phyloP scores from a whole-genome alignment of 2,113 vertebrate genomes.

The Corynorhinus townsendii region DNA sequence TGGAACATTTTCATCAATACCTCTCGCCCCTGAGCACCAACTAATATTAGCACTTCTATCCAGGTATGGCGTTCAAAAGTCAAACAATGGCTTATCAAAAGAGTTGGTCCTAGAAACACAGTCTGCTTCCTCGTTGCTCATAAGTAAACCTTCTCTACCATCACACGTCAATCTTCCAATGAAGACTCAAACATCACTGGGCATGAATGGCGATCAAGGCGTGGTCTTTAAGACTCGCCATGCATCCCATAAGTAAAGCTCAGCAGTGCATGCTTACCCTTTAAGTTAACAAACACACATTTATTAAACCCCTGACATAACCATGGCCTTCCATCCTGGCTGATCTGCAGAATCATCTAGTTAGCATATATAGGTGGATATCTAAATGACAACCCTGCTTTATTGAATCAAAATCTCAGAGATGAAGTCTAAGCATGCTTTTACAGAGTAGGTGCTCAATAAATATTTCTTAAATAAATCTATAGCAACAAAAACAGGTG shows the following conservation, averaged over 20 bases:
- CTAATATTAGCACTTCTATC: neutral
- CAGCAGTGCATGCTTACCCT: neutral
- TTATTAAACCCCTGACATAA: neutral
- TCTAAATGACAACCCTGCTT: neutral
- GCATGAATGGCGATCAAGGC: neutral
- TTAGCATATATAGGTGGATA: neutral
- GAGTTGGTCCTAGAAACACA: neutral
- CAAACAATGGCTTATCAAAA: neutral
- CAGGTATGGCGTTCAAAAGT: neutral
- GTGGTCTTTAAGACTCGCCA: neutral
- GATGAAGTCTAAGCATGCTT: neutral
- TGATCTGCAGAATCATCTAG: neutral
- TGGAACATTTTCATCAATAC: neutral
- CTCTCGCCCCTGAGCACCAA: neutral
- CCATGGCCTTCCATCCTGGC: neutral
- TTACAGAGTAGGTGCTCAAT: neutral
- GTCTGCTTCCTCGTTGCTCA: neutral
- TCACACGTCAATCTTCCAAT: neutral
- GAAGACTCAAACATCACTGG: neutral
- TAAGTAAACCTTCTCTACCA: neutral
- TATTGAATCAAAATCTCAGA: neutral
- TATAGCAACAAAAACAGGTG: neutral
- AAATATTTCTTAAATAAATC: neutral
- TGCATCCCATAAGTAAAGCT: neutral
- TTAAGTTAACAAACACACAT: neutral